Evolutionary conservation across 2,113 vertebrate species (phyloP).

Genomic region (Rana temporaria): DNA sequence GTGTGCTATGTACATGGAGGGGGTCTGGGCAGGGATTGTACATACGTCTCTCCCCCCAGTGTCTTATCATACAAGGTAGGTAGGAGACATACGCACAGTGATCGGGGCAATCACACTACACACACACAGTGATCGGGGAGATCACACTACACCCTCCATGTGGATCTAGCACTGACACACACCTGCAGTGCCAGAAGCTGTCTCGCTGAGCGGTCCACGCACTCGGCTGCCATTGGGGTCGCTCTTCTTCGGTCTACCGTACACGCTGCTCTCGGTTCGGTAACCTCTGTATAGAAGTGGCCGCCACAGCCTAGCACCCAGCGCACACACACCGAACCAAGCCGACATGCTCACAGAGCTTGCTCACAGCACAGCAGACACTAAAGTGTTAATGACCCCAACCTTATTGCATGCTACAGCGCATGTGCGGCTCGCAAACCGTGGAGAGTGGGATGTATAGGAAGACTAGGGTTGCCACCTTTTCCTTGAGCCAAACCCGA

Average conservation of each 20-base stretch:
- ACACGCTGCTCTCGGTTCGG: slow-evolving; percentile 87
- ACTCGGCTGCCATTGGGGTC: slow-evolving; percentile 27
- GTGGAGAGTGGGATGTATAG: neutral
- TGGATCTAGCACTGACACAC: neutral
- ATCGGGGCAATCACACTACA: too few species aligned
- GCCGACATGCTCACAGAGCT: too few species aligned
- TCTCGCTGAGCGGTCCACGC: slow-evolving; percentile 45
- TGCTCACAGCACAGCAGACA: too few species aligned
- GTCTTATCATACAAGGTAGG: too few species aligned
- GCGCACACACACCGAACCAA: slow-evolving; percentile 54
- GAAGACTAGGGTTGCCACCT: too few species aligned
- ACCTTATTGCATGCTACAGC: neutral
- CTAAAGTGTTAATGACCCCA: slow-evolving; percentile 4
- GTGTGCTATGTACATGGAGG: too few species aligned
- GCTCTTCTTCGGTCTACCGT: slow-evolving; percentile 78
- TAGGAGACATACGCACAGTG: too few species aligned
- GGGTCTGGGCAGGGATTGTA: too few species aligned
- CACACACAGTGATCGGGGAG: too few species aligned
- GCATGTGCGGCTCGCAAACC: neutral
- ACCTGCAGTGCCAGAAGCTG: slow-evolving; percentile 59
- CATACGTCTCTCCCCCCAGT: too few species aligned
- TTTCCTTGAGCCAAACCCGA: too few species aligned
- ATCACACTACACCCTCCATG: too few species aligned
- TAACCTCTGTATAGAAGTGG: slow-evolving; percentile 71
- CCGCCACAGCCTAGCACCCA: slow-evolving; percentile 26